Base-by-base conservation (phyloP, 2,888 invertebrate genomes). In the Limnephilus auricula region DNA sequence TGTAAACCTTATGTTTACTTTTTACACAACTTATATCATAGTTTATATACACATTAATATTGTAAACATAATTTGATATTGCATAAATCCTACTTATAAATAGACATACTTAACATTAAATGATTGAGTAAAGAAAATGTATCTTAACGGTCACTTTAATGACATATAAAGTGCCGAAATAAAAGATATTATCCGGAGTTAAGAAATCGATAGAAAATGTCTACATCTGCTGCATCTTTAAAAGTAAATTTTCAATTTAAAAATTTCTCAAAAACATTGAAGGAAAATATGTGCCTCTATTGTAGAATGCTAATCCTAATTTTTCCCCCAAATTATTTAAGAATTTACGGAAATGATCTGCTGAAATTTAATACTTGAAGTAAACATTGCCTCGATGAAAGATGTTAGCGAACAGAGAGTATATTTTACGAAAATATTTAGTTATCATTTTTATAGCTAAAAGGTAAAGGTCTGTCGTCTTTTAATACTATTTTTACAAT, bases 221-320 rank as follows among this genome's bases (percentile, higher is more conserved):
- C 37, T n/a, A 40, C 5, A 15, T 82, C 82, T 25, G 34, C 34
- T 82, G 82, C 34, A 87, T 65, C 87, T 87, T 65, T 87, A 87
- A 50, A 87, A 87, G 87, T 34, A 87, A 87, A 65, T 87, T 87
- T 87, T 87, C 87, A 87, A 87, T 32, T 31, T 85, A 34, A 87
- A 87, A 87, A 87, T 65, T 32, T 87, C 87, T 87, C 65, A 87
- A 87, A 87, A 85, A 85, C 30, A 85, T 84, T 85, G 34, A 82
- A 82, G 34, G 34, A 82, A 82, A 34, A 82, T 34, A n/a, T 25
- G 82, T 34, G 82, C 82, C 82, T 15, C 31, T 80, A 32, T 25
- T 80, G 65, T 65, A 65, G 65, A 65, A 65, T n/a, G 25, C 65
- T 65, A n/a, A 65, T 65, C 6, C 9, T 65, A 65, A 25, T 65